A percentile compares a stretch with the other conserved stretches of the same genome.
Evolutionary conservation across 2,113 vertebrate genomes (phyloP).

Genomic region (Carettochelys insculpta): DNA sequence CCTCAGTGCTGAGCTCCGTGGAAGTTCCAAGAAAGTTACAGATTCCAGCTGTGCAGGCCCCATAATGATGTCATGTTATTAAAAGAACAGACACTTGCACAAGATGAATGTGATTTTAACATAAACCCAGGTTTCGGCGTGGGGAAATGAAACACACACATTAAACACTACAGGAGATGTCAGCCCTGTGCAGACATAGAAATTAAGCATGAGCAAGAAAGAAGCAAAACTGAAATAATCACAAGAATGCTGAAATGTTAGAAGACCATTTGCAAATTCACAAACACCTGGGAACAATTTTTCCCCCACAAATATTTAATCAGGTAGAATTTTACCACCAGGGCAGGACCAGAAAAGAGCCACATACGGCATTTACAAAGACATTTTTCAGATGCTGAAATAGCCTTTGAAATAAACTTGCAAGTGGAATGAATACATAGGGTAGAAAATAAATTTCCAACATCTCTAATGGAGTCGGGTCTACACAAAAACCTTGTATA

Average conservation of each 20-base stretch:
- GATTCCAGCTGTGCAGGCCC: not conserved
- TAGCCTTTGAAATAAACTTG: not conserved
- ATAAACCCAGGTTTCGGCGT: conserved; percentile 23
- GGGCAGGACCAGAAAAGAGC: not conserved
- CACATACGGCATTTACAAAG: not conserved
- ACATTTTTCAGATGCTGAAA: not conserved
- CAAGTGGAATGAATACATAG: not conserved
- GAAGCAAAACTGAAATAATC: conserved; percentile 14
- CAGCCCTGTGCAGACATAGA: not conserved
- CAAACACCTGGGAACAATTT: not conserved
- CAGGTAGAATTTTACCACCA: not conserved
- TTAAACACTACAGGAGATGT: not conserved
- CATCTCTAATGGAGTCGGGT: not conserved
- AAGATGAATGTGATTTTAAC: conserved; percentile 40
- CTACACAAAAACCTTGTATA: too few relatives aligned
- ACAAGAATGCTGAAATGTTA: not conserved
- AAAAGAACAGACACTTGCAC: conserved; percentile 23
- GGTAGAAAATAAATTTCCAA: not conserved
- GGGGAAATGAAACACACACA: not conserved
- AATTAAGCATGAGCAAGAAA: not conserved
- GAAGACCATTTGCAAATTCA: not conserved
- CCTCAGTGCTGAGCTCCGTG: not conserved
- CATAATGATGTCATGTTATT: conserved; percentile 46
- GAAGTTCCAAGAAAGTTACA: not conserved
- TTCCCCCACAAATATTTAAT: not conserved